Base-by-base conservation (phyloP, 1,140 invertebrate species). In the Dendroctonus ponderosae region DNA sequence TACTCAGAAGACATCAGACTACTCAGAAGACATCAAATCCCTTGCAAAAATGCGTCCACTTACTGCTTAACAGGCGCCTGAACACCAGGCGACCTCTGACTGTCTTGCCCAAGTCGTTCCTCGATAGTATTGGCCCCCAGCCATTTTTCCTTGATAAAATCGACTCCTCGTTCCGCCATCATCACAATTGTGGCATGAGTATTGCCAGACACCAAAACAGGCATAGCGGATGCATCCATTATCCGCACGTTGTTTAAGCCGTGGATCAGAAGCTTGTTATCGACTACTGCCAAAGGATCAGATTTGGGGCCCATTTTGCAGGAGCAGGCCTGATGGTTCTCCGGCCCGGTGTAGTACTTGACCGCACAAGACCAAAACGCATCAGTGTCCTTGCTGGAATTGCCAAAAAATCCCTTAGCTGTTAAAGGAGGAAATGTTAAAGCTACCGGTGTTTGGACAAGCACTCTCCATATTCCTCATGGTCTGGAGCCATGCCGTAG, bases 311-410 rank as follows among this genome's bases (percentile, higher is more conserved):
- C 91, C 91, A 94, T 93, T 78, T 85, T 89, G 76, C 90, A 92
- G 6, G 89, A 90, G 5, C 90, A 91, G 0, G 89, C 89, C 77
- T 93, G 91, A 79, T 94, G 92, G 74, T 93, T 93, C 78, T 94
- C 90, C 0, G 90, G 88, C 0, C 86, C 87, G 0, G 91, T 93
- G 38, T 88, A 85, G 71, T 87, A 84, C 54, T 86, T 81, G 2
- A 91, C 83, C 0, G 91, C 89, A 71, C 92, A 94, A 74, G 88
- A 85, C 89, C 91, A 92, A 76, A 91, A 93, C 0, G 85, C 85
- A 75, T 93, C 90, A 58, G 86, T 88, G 0, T 88, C 89, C 53
- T 90, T 90, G 46, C 84, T 83, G 12, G n/a, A 59, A 7, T 15
- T 44, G 5, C 11, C 11, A 6, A n/a, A 39, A 41, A 40, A 46